phyloP scores from a whole-genome alignment of 1,140 invertebrate genomes.

The Drosophila kohkoa region DNA sequence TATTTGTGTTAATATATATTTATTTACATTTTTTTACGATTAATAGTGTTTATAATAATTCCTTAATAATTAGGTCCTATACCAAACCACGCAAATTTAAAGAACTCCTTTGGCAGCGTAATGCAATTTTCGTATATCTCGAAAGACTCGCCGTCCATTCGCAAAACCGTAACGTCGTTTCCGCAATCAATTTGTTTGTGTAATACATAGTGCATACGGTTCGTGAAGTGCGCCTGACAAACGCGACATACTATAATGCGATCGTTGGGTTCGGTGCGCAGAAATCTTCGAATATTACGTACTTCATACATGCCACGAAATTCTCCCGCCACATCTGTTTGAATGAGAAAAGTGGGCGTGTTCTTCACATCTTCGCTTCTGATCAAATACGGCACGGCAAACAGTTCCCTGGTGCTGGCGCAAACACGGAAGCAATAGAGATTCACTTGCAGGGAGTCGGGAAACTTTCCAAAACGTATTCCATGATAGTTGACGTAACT shows the following conservation, averaged over 20 bases:
- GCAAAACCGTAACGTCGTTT: constrained; percentile 39
- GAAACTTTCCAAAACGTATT: constrained; percentile 33
- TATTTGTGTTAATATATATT: too few relatives aligned
- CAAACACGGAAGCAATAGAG: constrained; percentile 61
- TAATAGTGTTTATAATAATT: not conserved
- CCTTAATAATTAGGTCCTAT: constrained; percentile 21
- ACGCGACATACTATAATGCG: constrained; percentile 47
- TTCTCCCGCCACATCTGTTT: constrained; percentile 53
- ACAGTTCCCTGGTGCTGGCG: constrained; percentile 58
- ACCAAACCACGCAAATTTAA: constrained; percentile 62
- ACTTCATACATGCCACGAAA: constrained; percentile 51
- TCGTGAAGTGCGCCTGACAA: constrained; percentile 51
- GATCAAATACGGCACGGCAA: constrained; percentile 57
- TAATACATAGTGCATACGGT: constrained; percentile 42
- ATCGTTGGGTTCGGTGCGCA: constrained; percentile 44
- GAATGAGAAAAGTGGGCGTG: constrained; percentile 61
- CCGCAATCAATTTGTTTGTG: constrained; percentile 62
- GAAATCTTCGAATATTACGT: constrained; percentile 43
- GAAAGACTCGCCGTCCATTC: constrained; percentile 41
- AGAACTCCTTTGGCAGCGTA: constrained; percentile 51
- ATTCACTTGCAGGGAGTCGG: constrained; percentile 38
- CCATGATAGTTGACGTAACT: constrained; percentile 41
- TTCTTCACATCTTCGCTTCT: constrained; percentile 43
- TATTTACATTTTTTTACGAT: not conserved
- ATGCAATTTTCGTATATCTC: constrained; percentile 65